phyloP scores from a whole-genome alignment of 2,113 vertebrate genomes.

The Sclerurus mexicanus region DNA sequence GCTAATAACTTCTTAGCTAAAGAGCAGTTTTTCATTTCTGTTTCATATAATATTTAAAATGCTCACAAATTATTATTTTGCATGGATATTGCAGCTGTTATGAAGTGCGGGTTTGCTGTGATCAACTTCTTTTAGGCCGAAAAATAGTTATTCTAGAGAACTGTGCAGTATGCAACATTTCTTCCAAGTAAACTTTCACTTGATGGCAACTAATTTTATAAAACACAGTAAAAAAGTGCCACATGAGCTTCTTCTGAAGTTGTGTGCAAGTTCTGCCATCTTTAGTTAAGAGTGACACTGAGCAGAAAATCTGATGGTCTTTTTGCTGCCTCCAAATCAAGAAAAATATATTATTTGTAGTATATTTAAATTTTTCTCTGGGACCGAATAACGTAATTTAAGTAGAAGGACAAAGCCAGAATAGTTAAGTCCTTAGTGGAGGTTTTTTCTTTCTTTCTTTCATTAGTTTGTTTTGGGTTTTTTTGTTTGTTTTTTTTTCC shows the following conservation, averaged over 20 bases:
- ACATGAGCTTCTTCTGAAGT: neutral
- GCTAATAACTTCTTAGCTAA: neutral
- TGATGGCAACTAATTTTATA: neutral
- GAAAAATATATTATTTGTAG: neutral
- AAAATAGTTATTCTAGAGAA: neutral
- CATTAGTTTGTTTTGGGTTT: too few species aligned
- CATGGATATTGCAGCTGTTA: neutral
- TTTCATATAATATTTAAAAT: rapidly evolving
- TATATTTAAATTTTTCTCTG: neutral
- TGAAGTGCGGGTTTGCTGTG: neutral
- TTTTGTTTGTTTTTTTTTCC: neutral
- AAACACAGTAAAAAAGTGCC: neutral
- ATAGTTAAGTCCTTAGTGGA: neutral
- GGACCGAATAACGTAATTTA: neutral
- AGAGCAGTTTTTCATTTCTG: neutral
- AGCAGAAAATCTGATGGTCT: neutral
- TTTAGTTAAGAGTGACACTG: neutral
- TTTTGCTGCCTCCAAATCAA: neutral
- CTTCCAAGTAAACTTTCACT: neutral
- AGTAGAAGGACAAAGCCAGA: neutral
- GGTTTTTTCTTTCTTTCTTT: neutral
- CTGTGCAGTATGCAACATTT: neutral
- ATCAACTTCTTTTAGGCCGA: neutral
- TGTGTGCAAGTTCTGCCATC: neutral
- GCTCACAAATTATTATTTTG: neutral